Evolutionary conservation across 2,888 invertebrate genomes (phyloP).

Genomic region (Pristionchus japonicus): DNA sequence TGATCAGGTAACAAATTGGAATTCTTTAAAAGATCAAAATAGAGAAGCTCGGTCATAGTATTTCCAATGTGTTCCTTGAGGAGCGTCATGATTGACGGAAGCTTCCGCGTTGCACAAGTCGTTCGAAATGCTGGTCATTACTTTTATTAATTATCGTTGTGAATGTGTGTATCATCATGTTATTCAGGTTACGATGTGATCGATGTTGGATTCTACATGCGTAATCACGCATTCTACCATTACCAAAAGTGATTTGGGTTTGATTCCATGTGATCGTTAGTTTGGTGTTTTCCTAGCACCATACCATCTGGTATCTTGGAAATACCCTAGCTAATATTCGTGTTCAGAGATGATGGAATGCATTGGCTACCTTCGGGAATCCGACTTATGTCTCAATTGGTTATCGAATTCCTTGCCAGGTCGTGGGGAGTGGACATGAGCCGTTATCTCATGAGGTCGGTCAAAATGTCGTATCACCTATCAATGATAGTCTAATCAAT

Average conservation of each 20-base stretch:
- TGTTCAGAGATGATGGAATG: conserved; percentile 4
- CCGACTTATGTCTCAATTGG: not conserved
- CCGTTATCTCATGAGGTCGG: not conserved
- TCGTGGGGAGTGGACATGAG: conserved; percentile 27
- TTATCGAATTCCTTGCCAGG: conserved; percentile 9
- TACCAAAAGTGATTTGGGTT: conserved; percentile 29
- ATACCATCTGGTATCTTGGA: not conserved
- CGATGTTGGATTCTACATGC: conserved; percentile 56
- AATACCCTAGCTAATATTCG: not conserved
- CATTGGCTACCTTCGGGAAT: conserved; percentile 17
- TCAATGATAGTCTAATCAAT: no score
- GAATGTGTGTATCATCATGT: no score
- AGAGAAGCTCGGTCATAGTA: not conserved
- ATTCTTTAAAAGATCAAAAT: not conserved
- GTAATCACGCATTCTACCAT: conserved; percentile 51
- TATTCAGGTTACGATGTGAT: conserved; percentile 59
- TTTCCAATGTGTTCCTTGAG: conserved; percentile 37
- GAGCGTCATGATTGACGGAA: conserved; percentile 55
- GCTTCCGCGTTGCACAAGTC: conserved; percentile 55
- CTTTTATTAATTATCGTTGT: not conserved
- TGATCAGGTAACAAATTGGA: not conserved
- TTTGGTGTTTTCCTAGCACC: no score
- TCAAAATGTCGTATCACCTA: no score
- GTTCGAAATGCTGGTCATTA: conserved; percentile 50
- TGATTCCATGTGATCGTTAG: not conserved